Evolutionary conservation across 2,888 invertebrate genomes (phyloP), one percentile per base, ranked within the genome.

Genomic region (Trichopoda pennipes): DNA sequence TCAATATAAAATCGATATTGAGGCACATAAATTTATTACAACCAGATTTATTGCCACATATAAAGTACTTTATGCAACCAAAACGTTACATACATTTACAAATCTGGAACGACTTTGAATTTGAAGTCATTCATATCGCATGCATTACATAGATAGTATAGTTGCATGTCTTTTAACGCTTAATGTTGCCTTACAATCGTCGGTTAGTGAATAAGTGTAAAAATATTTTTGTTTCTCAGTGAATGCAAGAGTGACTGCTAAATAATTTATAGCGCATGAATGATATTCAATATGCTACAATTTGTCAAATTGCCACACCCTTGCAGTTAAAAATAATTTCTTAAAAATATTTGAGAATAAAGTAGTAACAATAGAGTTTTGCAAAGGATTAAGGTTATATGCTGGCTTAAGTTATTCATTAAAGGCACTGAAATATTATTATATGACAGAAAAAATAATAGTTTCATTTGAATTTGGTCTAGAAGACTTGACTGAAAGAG

Each of bases 241-340:
- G 63, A 53, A 23, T 28, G n/a, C n/a, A n/a, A n/a, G n/a, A n/a
- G n/a, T n/a, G 17, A 58, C 10, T 51, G 28, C 2, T 14, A 44
- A 61, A 16, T 21, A 58, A 38, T 38, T 23, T 74, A 56, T 63
- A 16, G 32, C 35, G 38, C 17, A 23, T 23, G 51, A 17, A 19
- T 51, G 61, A 60, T 60, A 69, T 68, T 61, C 60, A 76, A 60
- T 68, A 68, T 60, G 58, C 38, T 53, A 23, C 68, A 76, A 60
- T 53, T 61, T 69, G 76, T 44, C 76, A 76, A 76, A 76, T 68
- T 68, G 68, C 35, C 76, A 68, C 76, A 53, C 60, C 60, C 60
- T 60, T 12, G n/a, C 23, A 53, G 49, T 60, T 75, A 28, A 28
- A 23, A 42, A 21, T 23, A 66, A 75, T 9, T 2, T 6, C 28